Percentiles rank a stretch among this genome's conserved stretches.
Conservation (phyloP, 2,797 vertebrate genomes). For the Propithecus perrieri region DNA sequence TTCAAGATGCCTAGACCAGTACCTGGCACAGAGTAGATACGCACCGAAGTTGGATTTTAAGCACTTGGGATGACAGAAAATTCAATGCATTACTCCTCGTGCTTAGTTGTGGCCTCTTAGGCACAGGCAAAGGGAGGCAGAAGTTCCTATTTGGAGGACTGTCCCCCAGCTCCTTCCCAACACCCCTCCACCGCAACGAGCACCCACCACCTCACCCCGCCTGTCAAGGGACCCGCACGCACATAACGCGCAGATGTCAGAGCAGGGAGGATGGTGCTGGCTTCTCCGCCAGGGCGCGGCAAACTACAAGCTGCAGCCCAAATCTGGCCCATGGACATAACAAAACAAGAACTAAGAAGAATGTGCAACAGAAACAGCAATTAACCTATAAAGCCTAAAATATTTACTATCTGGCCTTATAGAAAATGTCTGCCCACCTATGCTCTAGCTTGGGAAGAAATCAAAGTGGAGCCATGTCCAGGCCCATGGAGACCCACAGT, state of each 20-base stretch:
- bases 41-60: background rate
- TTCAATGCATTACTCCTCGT: fast-evolving
- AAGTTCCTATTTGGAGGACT: background rate
- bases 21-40: no score
- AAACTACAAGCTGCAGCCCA: background rate
- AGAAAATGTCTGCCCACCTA: background rate
- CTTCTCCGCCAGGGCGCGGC: background rate
- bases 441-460: background rate
- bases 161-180: background rate
- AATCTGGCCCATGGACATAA: background rate
- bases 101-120: background rate
- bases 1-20: background rate
- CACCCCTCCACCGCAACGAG: fast-evolving
- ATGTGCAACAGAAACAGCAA: background rate
- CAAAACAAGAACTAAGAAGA: constrained; percentile 40
- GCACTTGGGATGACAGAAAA: background rate
- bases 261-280: background rate
- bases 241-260: background rate
- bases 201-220: fast-evolving
- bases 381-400: background rate
- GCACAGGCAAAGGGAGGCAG: background rate
- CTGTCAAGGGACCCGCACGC: background rate
- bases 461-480: background rate
- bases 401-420: background rate
- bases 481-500: background rate